phyloP scores from a whole-genome alignment of 2,797 vertebrate species.

The Serranus cabrilla region DNA sequence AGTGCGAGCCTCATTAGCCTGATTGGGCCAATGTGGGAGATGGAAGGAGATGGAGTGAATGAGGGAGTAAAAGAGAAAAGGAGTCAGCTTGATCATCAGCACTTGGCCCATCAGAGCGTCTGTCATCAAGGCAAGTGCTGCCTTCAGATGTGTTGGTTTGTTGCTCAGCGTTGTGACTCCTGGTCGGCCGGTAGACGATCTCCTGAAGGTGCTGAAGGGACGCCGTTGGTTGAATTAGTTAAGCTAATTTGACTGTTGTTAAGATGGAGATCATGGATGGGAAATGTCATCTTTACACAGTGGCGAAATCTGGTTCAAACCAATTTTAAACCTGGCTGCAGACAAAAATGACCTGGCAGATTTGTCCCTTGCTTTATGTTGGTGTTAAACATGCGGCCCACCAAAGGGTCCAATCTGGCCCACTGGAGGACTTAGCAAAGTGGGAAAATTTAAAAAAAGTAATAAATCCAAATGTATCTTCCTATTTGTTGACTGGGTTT shows the following conservation, averaged over 20 bases:
- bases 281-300: too few species aligned
- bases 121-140: slow-evolving; percentile 64
- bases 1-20: slow-evolving; percentile 83
- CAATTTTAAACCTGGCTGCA: too few species aligned
- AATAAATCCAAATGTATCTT: too few species aligned
- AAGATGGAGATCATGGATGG: slow-evolving; percentile 1
- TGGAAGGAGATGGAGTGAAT: slow-evolving; percentile 72
- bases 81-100: slow-evolving; percentile 80
- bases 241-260: background rate
- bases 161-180: slow-evolving; percentile 45
- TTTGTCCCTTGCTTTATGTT: too few species aligned
- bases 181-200: slow-evolving; percentile 12
- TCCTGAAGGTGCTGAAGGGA: slow-evolving; percentile 26
- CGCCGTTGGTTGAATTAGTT: background rate
- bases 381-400: too few species aligned
- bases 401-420: too few species aligned
- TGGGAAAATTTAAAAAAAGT: too few species aligned
- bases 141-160: slow-evolving; percentile 47
- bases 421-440: too few species aligned
- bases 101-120: slow-evolving; percentile 73
- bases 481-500: too few species aligned
- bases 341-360: too few species aligned
- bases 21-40: slow-evolving; percentile 82
- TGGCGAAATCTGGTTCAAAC: too few species aligned
- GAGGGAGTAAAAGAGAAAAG: slow-evolving; percentile 74